Percentiles rank a stretch among this genome's conserved stretches.
These are phyloP conservation scores for Campylomormyrus numenius DNA, from an alignment of 2,113 vertebrate species.

Conservation along the genomic window DNA sequence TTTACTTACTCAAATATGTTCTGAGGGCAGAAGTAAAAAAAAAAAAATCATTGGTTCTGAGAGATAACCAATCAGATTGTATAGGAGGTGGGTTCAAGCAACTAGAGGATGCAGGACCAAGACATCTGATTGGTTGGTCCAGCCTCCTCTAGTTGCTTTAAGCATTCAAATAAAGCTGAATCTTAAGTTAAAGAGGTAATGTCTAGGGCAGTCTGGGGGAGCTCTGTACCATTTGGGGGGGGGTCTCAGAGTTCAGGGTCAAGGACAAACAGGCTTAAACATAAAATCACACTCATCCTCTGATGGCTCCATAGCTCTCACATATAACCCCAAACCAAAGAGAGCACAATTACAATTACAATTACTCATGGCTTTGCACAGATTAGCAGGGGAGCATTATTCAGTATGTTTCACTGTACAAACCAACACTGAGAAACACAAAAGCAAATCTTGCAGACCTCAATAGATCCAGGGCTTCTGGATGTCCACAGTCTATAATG, in stretches of 20 bases:
- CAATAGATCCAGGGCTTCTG: neutral
- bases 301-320: neutral
- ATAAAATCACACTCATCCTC: neutral
- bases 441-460: neutral
- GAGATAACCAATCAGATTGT: too few species aligned
- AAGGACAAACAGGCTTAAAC: neutral
- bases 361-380: neutral
- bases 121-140: neutral
- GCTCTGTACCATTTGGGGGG: neutral
- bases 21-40: too few species aligned
- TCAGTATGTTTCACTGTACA: neutral
- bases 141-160: too few species aligned
- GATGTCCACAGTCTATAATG: neutral
- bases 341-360: neutral
- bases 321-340: neutral
- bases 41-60: too few species aligned
- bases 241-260: neutral
- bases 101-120: neutral
- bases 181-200: neutral
- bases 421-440: neutral
- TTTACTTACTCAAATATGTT: too few species aligned
- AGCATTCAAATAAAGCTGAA: neutral
- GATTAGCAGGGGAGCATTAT: neutral
- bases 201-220: neutral
- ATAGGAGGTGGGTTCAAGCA: too few species aligned